phyloP scores from a whole-genome alignment of 2,888 invertebrate genomes.

The Hirtodrosophila trivittata region DNA sequence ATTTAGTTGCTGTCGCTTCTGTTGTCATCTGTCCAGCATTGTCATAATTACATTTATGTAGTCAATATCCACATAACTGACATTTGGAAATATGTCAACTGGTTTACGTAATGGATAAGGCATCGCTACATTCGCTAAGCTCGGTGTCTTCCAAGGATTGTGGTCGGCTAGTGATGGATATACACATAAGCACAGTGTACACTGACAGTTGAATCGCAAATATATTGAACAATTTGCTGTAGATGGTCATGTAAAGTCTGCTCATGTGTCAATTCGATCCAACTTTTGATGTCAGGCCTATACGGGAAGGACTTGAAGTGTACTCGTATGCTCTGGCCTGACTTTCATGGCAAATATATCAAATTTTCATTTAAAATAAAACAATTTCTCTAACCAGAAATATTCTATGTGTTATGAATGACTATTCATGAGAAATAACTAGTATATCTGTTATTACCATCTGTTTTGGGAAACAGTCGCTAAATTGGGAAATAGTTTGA shows the following conservation, averaged over 20 bases:
- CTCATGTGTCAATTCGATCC: conserved; percentile 66
- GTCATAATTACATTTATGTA: conserved; percentile 74
- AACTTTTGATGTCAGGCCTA: conserved; percentile 42
- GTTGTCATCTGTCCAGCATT: conserved; percentile 55
- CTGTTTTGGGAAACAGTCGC: no score
- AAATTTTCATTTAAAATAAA: neutral
- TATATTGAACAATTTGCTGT: conserved; percentile 68
- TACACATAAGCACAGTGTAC: conserved; percentile 61
- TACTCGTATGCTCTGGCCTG: conserved; percentile 1
- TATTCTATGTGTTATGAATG: no score
- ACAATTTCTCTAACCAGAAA: no score
- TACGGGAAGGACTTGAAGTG: conserved; percentile 13
- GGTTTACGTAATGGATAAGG: conserved; percentile 67
- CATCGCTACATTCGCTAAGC: conserved; percentile 28
- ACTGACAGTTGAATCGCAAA: conserved; percentile 70
- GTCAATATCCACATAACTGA: conserved; percentile 58
- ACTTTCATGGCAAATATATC: conserved; percentile 13
- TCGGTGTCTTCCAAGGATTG: conserved; percentile 56
- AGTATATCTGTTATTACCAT: no score
- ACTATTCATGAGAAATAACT: no score
- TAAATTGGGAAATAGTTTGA: no score
- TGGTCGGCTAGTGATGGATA: conserved; percentile 61
- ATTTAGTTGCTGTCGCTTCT: conserved; percentile 29
- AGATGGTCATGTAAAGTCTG: conserved; percentile 65
- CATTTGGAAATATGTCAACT: conserved; percentile 69